These are phyloP conservation scores for Xestia ashworthii DNA, from an alignment of 2,888 invertebrate species.

Conservation along the genomic window DNA sequence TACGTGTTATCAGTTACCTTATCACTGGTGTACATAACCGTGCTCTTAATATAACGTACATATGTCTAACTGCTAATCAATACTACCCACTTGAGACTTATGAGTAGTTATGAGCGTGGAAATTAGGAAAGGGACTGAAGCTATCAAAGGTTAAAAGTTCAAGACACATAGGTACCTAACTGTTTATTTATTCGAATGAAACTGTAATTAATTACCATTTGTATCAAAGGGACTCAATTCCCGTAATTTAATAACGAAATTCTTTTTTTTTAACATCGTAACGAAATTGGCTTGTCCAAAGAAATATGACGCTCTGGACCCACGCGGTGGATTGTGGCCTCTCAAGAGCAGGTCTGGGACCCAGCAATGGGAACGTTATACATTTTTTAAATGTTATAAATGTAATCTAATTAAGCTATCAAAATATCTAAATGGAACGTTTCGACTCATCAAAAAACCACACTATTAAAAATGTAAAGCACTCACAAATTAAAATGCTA, in stretches of 20 bases:
- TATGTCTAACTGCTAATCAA: constrained; percentile 38
- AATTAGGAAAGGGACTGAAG: constrained; percentile 16
- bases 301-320: neutral
- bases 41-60: constrained; percentile 23
- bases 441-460: constrained; percentile 6
- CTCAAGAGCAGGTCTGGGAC: neutral
- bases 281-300: neutral
- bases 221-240: neutral
- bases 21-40: constrained; percentile 35
- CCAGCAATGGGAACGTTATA: too few species aligned
- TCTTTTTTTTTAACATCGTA: neutral
- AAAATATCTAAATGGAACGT: constrained; percentile 1
- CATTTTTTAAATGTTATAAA: neutral
- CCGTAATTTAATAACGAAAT: neutral
- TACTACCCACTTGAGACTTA: constrained; percentile 25
- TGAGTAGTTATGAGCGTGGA: constrained; percentile 18
- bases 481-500: constrained; percentile 46
- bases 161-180: neutral
- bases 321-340: neutral
- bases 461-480: constrained; percentile 18
- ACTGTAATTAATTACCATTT: neutral
- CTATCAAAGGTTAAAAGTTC: constrained; percentile 12
- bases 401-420: neutral
- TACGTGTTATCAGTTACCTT: constrained; percentile 41
- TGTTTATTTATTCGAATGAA: constrained; percentile 1